Evolutionary conservation across 2,888 invertebrate species (phyloP).

Genomic region (Aproaerema taeniolella): DNA sequence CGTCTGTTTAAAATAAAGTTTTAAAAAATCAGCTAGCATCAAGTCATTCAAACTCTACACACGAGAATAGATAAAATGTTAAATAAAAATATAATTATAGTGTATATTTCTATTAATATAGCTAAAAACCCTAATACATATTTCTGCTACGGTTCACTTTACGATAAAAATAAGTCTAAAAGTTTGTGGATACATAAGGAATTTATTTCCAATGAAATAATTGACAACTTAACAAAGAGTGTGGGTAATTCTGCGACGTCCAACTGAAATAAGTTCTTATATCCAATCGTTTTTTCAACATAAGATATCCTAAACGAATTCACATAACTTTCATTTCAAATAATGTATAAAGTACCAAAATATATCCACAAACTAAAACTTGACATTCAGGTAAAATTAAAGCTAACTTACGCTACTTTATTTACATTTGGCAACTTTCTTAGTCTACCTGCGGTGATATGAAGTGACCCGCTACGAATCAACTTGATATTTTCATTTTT

Average conservation of each 20-base stretch:
- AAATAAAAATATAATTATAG: slow-evolving; percentile 20
- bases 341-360: no score
- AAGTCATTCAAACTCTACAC: slow-evolving; percentile 34
- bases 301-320: no score
- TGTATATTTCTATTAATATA: slow-evolving; percentile 11
- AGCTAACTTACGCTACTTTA: slow-evolving; percentile 31
- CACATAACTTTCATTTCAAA: no score
- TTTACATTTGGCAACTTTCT: slow-evolving; percentile 73
- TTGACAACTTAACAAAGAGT: no score
- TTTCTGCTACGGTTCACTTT: slow-evolving; percentile 35
- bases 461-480: slow-evolving; percentile 42
- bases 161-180: slow-evolving; percentile 39
- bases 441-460: slow-evolving; percentile 70
- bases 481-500: slow-evolving; percentile 56
- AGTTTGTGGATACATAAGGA: slow-evolving; percentile 44
- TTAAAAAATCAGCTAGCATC: slow-evolving; percentile 36
- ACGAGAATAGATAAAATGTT: slow-evolving; percentile 30
- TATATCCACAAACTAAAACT: slow-evolving; percentile 49
- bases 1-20: slow-evolving; percentile 41
- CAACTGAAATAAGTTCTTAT: no score
- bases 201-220: no score
- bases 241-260: no score
- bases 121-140: slow-evolving; percentile 31
- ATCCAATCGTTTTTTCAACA: no score
- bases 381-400: slow-evolving; percentile 48